These are phyloP conservation scores for Mesoclemmys tuberculata DNA, from an alignment of 2,113 vertebrate species.

Conservation along the genomic window DNA sequence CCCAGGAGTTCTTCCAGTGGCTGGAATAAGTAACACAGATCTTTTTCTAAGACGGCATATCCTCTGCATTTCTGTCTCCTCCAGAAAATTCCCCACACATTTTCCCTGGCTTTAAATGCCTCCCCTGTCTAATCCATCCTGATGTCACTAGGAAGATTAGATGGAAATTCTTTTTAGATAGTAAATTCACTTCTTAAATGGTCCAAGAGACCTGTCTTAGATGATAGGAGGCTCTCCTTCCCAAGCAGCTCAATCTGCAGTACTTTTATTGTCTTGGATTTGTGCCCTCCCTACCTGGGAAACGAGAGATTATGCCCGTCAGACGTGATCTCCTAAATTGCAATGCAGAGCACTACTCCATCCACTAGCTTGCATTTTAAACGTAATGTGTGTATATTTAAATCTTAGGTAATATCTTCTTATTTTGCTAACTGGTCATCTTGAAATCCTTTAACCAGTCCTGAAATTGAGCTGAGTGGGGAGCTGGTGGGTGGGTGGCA, in stretches of 20 bases:
- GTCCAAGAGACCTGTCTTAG: not conserved
- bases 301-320: not conserved
- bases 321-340: not conserved
- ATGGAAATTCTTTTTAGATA: not conserved
- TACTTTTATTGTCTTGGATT: not conserved
- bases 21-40: constrained; percentile 61
- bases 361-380: not conserved
- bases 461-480: not conserved
- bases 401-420: not conserved
- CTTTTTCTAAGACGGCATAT: constrained; percentile 38
- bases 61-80: constrained; percentile 14
- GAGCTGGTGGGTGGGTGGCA: not conserved
- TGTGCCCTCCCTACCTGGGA: not conserved
- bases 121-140: constrained; percentile 28
- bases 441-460: not conserved
- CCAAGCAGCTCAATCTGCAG: not conserved
- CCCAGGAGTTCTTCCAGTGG: constrained; percentile 59
- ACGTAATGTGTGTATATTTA: not conserved
- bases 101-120: constrained; percentile 44
- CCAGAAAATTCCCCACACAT: constrained; percentile 29
- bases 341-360: not conserved
- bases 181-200: not conserved
- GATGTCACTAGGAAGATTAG: constrained; percentile 17
- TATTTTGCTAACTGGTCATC: not conserved
- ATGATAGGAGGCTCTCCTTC: not conserved